Evolutionary conservation across 2,888 invertebrate genomes (phyloP).

Genomic region (Ectemnius lituratus): DNA sequence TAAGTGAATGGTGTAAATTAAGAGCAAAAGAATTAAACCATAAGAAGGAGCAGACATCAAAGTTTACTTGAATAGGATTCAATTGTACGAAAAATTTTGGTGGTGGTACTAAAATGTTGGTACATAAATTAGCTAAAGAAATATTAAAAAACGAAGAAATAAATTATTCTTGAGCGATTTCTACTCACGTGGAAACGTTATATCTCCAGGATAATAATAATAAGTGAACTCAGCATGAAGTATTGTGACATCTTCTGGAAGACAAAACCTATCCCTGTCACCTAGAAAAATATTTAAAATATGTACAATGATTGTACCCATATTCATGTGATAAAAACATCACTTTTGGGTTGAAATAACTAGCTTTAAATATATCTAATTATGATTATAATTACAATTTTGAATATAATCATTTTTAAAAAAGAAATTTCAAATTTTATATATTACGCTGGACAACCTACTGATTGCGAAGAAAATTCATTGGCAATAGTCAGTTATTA

Average conservation of each 20-base stretch:
- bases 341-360: too few species aligned
- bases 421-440: too few species aligned
- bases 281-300: slow-evolving; percentile 77
- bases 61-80: slow-evolving; percentile 92
- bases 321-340: too few species aligned
- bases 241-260: slow-evolving; percentile 94
- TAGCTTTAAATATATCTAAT: too few species aligned
- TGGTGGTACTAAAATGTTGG: slow-evolving; percentile 88
- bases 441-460: too few species aligned
- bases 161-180: slow-evolving; percentile 5
- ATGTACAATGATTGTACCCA: slow-evolving; percentile 12
- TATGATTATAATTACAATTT: too few species aligned
- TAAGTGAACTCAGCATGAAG: slow-evolving; percentile 97
- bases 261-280: slow-evolving; percentile 86
- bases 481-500: too few species aligned
- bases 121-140: slow-evolving; percentile 34
- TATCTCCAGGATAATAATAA: slow-evolving; percentile 96
- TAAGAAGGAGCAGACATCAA: slow-evolving; percentile 92
- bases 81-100: slow-evolving; percentile 94
- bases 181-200: slow-evolving; percentile 89
- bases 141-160: slow-evolving; percentile 11
- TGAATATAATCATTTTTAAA: too few species aligned
- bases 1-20: slow-evolving; percentile 89
- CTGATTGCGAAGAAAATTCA: too few species aligned
- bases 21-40: slow-evolving; percentile 97